phyloP scores from a whole-genome alignment of 2,888 invertebrate species.

The Spodoptera littoralis region DNA sequence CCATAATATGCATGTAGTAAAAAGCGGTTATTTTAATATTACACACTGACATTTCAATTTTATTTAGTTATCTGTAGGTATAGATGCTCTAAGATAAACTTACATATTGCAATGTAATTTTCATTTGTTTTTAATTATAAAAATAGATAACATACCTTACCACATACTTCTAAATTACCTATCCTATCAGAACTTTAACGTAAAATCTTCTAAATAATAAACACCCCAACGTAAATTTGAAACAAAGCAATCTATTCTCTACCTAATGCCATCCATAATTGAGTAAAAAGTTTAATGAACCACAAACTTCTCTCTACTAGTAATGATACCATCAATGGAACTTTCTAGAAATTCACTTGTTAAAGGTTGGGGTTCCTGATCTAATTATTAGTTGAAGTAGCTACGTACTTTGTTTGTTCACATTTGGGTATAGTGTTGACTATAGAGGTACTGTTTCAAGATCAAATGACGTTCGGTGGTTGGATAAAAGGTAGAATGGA shows the following conservation, averaged over 20 bases:
- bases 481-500: neutral
- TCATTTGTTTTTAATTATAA: too few relatives aligned
- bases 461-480: slow-evolving; percentile 16
- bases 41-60: too few relatives aligned
- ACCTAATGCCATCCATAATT: slow-evolving; percentile 29
- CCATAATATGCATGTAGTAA: too few relatives aligned
- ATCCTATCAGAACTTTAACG: too few relatives aligned
- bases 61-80: too few relatives aligned
- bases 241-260: slow-evolving; percentile 1
- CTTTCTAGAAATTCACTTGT: slow-evolving; percentile 54
- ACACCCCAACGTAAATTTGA: neutral
- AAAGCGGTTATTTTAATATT: too few relatives aligned
- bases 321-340: slow-evolving; percentile 63
- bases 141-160: too few relatives aligned
- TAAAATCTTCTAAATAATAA: neutral
- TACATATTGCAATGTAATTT: too few relatives aligned
- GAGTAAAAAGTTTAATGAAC: slow-evolving; percentile 48
- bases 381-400: slow-evolving; percentile 53
- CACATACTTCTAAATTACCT: too few relatives aligned
- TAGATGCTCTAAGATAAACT: too few relatives aligned
- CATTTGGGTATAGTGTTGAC: neutral
- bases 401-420: slow-evolving; percentile 29
- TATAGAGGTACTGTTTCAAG: slow-evolving; percentile 11
- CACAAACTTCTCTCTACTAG: slow-evolving; percentile 34
- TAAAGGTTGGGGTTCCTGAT: slow-evolving; percentile 49